Base-by-base conservation (phyloP, 1,140 invertebrate species). In the Euura lappo region DNA sequence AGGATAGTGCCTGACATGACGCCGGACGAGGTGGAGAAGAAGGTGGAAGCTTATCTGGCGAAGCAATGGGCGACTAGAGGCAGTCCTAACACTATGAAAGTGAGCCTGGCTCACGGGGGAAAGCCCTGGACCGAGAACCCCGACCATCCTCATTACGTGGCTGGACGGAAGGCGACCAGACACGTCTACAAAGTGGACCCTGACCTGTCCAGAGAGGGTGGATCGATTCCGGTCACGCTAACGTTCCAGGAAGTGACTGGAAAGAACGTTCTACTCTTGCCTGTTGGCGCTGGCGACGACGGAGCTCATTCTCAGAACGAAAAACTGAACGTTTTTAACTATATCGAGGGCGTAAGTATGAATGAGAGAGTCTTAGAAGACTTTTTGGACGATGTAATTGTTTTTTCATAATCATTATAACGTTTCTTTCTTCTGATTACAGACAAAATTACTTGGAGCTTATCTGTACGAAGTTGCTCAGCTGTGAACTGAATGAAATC, bases 221-320 rank as follows among this genome's bases (percentile, higher is more conserved):
- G 98, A 4, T 97, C 96, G 8, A 99, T 99, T 84, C 97, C 97
- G 6, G 94, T 99, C 66, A 98, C 98, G 71, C 88, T 99, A 71
- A 98, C 96, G 28, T 91, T 95, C 79, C 92, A 98, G 87, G 93
- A 97, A 86, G 91, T 95, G 2, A 98, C 96, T 68, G 95, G 94
- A 1, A 97, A 97, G 84, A 99, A 96, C 89, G 96, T 98, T 44
- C 90, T 99, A 74, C 88, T 99, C 46, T 89, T 99, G 69, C 97
- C 97, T 3, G 93, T 97, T 81, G 98, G 98, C 68, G 92, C 93
- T 76, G 93, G 93, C 72, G 98, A 99, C 87, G 98, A 99, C 89
- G 98, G 98, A 75, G 97, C 98, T 73, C 98, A 99, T 89, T 98
- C 97, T 1, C 98, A 99, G 87, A 99, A 99, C 89, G 98, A 99